These are phyloP conservation scores for Camponotus vicinus DNA, from an alignment of 1,140 invertebrate species.

Conservation along the genomic window DNA sequence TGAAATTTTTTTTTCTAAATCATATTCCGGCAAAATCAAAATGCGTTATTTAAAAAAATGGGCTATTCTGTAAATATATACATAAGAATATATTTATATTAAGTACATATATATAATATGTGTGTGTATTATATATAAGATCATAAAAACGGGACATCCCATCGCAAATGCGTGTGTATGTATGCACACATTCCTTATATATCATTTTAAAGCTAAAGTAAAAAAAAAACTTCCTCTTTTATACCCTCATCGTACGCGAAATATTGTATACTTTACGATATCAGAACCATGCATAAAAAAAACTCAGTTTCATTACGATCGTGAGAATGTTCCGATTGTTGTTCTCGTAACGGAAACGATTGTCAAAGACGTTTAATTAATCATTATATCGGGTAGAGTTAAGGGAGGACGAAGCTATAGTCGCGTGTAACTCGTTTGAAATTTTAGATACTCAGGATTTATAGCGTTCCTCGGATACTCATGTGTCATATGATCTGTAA, in stretches of 20 bases:
- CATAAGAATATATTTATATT: constrained; percentile 27
- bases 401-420: neutral
- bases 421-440: constrained; percentile 19
- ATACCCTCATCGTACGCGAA: neutral
- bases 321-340: constrained; percentile 14
- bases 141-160: constrained; percentile 9
- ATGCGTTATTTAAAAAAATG: neutral
- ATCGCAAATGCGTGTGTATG: constrained; percentile 33
- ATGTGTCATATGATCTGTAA: constrained; percentile 72
- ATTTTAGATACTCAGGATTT: constrained; percentile 76
- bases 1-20: neutral
- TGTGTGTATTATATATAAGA: neutral
- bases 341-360: neutral
- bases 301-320: constrained; percentile 10
- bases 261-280: constrained; percentile 28
- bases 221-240: constrained; percentile 19
- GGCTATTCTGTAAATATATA: neutral
- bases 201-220: constrained; percentile 21
- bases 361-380: constrained; percentile 41
- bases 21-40: neutral
- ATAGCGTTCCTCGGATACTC: constrained; percentile 71
- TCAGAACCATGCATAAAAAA: neutral
- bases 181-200: constrained; percentile 17
- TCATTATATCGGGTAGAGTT: constrained; percentile 2
- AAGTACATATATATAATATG: neutral